Conservation (phyloP, 2,113 vertebrate species). For the Heloderma charlesbogerti region DNA sequence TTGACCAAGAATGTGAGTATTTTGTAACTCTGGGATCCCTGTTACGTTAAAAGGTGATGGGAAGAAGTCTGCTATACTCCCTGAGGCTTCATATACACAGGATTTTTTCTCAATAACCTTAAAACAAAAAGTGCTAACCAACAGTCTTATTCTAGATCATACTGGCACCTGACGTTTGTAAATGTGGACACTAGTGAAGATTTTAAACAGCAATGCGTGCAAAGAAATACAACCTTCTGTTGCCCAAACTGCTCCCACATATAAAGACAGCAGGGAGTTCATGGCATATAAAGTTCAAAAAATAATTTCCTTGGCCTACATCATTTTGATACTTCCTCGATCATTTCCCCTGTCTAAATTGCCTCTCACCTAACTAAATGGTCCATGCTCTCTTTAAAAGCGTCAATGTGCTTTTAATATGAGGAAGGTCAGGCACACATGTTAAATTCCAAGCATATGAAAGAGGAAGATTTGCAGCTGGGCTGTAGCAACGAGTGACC, state of each 20-base stretch:
- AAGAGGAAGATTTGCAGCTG: neutral
- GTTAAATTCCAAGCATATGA: neutral
- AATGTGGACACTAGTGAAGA: constrained; percentile 61
- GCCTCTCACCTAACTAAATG: constrained; percentile 5
- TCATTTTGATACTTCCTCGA: constrained; percentile 30
- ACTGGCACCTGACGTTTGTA: constrained; percentile 77
- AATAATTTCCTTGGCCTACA: constrained; percentile 40
- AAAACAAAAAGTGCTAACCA: constrained; percentile 56
- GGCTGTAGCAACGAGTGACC: neutral
- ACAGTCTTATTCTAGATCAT: constrained; percentile 71
- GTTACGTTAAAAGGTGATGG: constrained; percentile 48
- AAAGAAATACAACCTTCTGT: constrained; percentile 66
- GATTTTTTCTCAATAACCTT: constrained; percentile 70
- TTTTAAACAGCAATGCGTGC: constrained; percentile 60
- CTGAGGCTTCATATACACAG: constrained; percentile 29
- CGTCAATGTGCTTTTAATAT: neutral
- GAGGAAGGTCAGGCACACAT: constrained; percentile 6
- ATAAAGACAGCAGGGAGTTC: constrained; percentile 49
- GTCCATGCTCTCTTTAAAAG: neutral
- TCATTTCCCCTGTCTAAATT: neutral
- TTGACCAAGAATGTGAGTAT: neutral
- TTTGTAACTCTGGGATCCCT: constrained; percentile 23
- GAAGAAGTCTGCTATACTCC: constrained; percentile 44
- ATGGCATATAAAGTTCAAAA: constrained; percentile 72
- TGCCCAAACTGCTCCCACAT: constrained; percentile 60